Evolutionary conservation across 2,888 invertebrate species (phyloP).

Genomic region (Andrena bucephala): DNA sequence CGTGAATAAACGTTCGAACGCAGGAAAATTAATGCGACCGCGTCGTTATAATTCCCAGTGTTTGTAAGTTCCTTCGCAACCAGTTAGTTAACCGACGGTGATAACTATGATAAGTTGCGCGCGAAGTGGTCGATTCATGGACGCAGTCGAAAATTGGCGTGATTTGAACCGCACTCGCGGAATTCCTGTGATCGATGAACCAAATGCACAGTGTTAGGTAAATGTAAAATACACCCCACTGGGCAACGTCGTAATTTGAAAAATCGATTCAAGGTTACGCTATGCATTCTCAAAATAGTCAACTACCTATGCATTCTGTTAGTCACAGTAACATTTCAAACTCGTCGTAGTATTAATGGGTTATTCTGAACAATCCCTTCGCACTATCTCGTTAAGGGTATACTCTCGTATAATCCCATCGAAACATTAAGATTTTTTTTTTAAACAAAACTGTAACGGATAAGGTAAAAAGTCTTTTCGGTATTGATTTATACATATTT

Average conservation of each 20-base stretch:
- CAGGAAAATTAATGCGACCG: conserved; percentile 7
- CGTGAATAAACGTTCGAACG: conserved; percentile 14
- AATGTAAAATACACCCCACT: not conserved
- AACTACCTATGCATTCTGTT: no score
- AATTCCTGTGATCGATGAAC: not conserved
- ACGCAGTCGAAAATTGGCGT: not conserved
- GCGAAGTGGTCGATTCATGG: not conserved
- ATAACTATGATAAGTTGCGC: not conserved
- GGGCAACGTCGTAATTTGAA: not conserved
- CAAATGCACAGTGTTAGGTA: not conserved
- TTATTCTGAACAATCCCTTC: no score
- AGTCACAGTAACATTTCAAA: no score
- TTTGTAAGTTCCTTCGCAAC: conserved; percentile 10
- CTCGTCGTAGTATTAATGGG: no score
- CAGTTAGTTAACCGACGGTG: not conserved
- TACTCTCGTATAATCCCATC: no score
- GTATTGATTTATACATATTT: no score
- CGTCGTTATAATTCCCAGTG: conserved; percentile 32
- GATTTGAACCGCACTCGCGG: not conserved
- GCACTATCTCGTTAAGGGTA: no score
- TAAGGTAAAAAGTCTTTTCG: no score
- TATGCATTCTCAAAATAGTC: no score
- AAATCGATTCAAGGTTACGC: not conserved
- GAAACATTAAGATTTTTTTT: no score
- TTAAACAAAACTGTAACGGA: no score